A percentile compares a stretch with the other conserved stretches of the same genome.
Evolutionary conservation across 2,888 invertebrate species (phyloP).

Genomic region (Caenorhabditis zanzibari): DNA sequence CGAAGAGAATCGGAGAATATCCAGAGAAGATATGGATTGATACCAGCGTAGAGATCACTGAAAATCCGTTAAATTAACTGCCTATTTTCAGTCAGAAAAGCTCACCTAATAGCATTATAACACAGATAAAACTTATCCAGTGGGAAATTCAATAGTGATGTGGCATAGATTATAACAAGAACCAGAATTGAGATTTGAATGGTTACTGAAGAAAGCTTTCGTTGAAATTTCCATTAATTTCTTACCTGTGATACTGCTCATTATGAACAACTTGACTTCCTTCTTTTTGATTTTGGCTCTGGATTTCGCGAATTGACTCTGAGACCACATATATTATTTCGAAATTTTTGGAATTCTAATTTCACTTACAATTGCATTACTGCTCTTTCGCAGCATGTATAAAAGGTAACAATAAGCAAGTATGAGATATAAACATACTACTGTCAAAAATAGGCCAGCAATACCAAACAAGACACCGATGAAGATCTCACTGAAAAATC

Average conservation of each 20-base stretch:
- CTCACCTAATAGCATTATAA: slow-evolving; percentile 61
- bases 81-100: neutral
- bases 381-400: slow-evolving; percentile 43
- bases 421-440: slow-evolving; percentile 39
- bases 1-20: slow-evolving; percentile 66
- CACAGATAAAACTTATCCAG: slow-evolving; percentile 61
- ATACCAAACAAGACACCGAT: slow-evolving; percentile 36
- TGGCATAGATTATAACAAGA: slow-evolving; percentile 53
- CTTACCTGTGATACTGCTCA: slow-evolving; percentile 56
- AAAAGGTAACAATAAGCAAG: slow-evolving; percentile 49
- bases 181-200: slow-evolving; percentile 58
- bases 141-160: slow-evolving; percentile 41
- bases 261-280: slow-evolving; percentile 49
- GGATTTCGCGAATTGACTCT: slow-evolving; percentile 42
- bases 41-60: slow-evolving; percentile 64
- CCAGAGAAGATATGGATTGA: slow-evolving; percentile 65
- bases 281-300: slow-evolving; percentile 17
- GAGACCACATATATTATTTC: neutral
- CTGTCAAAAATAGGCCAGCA: slow-evolving; percentile 35
- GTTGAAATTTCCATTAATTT: too few species aligned
- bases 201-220: slow-evolving; percentile 36
- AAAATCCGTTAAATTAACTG: neutral
- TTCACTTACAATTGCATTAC: slow-evolving; percentile 48
- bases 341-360: too few species aligned
- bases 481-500: slow-evolving; percentile 32